Evolutionary conservation across 1,140 invertebrate genomes (phyloP).

Genomic region (Anagrus nilaparvatae): DNA sequence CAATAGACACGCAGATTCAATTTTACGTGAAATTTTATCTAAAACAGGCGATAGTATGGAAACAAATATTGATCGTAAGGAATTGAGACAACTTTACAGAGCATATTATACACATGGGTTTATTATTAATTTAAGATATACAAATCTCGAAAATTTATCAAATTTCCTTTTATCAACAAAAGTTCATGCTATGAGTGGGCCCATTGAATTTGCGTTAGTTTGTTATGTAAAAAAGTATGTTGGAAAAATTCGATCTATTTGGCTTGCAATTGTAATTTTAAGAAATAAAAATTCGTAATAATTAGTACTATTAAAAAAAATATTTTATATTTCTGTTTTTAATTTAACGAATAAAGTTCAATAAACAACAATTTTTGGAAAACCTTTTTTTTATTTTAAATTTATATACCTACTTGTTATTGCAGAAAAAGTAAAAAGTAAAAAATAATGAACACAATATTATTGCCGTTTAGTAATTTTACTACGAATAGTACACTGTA

Average conservation of each 20-base stretch:
- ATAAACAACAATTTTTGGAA: too few relatives aligned
- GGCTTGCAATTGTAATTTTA: constrained; percentile 32
- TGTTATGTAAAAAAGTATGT: constrained; percentile 30
- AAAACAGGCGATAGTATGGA: constrained; percentile 20
- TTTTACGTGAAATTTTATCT: constrained; percentile 26
- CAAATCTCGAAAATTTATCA: constrained; percentile 25
- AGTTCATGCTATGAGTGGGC: constrained; percentile 30
- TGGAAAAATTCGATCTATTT: constrained; percentile 33
- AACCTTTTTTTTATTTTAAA: too few relatives aligned
- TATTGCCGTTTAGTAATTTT: too few relatives aligned
- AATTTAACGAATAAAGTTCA: too few relatives aligned
- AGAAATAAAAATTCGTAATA: constrained; percentile 21
- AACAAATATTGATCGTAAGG: constrained; percentile 29
- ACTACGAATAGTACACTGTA: too few relatives aligned
- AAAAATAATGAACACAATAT: too few relatives aligned
- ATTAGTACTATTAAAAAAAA: background rate
- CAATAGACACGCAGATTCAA: constrained; percentile 31
- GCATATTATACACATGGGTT: constrained; percentile 36
- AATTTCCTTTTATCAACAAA: constrained; percentile 31
- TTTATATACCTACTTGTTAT: too few relatives aligned
- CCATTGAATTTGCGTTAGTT: constrained; percentile 35
- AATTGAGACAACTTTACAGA: constrained; percentile 33
- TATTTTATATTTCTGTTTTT: too few relatives aligned
- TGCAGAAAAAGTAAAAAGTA: too few relatives aligned
- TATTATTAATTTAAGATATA: constrained; percentile 30